Percentiles rank a stretch among this genome's conserved stretches.
phyloP scores from a whole-genome alignment of 2,797 vertebrate genomes.

The Liasis olivaceus region DNA sequence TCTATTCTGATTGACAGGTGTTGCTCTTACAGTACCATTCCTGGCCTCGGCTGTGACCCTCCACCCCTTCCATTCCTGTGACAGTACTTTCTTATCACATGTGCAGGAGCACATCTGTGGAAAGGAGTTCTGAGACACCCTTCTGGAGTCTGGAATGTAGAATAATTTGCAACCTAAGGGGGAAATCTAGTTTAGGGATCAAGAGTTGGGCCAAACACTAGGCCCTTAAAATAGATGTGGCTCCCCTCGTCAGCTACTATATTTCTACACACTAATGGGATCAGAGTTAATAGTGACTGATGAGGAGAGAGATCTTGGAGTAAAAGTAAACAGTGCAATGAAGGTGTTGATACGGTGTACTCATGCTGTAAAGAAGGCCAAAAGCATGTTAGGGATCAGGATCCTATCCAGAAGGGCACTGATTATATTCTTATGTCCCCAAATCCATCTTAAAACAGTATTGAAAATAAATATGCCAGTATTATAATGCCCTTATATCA shows the following conservation, averaged over 20 bases:
- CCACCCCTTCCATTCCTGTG: neutral
- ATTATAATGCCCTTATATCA: neutral
- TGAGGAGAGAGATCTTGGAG: neutral
- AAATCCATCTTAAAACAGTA: no score
- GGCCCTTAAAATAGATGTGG: neutral
- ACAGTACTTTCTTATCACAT: neutral
- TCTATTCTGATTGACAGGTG: neutral
- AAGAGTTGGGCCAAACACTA: neutral
- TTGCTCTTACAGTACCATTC: neutral
- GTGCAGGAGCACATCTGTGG: neutral
- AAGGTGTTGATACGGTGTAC: neutral
- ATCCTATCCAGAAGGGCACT: no score
- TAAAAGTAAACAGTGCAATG: neutral
- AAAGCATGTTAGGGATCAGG: neutral
- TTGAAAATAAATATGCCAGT: neutral
- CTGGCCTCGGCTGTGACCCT: neutral
- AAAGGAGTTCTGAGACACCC: neutral
- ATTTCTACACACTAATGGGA: neutral
- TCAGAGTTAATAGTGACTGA: neutral
- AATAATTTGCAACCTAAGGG: neutral
- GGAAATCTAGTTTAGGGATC: neutral
- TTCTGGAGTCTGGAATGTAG: neutral
- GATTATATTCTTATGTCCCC: no score
- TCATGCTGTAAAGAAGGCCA: neutral
- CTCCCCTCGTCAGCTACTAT: neutral